These are phyloP conservation scores for Synodontis membranacea DNA, from an alignment of 2,113 vertebrate species.

Conservation along the genomic window DNA sequence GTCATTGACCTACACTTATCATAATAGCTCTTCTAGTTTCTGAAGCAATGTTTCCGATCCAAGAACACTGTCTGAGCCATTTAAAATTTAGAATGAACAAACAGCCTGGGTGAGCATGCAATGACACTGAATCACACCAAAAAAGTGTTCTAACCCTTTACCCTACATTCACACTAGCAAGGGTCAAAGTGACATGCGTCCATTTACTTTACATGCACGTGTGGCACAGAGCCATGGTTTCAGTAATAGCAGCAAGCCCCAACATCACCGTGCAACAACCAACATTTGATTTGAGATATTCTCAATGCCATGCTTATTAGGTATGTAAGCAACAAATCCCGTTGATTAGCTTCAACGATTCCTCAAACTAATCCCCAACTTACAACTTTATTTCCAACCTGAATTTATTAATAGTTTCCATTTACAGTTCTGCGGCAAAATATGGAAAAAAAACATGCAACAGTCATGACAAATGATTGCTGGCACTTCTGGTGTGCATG, in stretches of 20 bases:
- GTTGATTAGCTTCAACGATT: not conserved
- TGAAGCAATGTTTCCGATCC: not conserved
- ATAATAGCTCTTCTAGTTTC: slow-evolving; percentile 11
- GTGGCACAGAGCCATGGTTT: not conserved
- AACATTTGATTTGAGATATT: not conserved
- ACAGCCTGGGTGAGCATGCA: not conserved
- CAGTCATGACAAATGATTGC: not conserved
- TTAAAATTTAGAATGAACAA: not conserved
- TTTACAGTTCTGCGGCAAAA: not conserved
- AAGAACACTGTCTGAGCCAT: not conserved
- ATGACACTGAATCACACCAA: not conserved
- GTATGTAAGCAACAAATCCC: not conserved
- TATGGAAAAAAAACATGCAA: not conserved
- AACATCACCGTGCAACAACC: not conserved
- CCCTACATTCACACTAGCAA: not conserved
- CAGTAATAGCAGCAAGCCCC: not conserved
- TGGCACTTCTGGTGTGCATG: not conserved
- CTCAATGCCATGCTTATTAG: slow-evolving; percentile 5
- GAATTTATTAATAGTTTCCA: not conserved
- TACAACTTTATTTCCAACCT: not conserved
- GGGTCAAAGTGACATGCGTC: not conserved
- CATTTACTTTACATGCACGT: not conserved
- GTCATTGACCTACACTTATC: slow-evolving; percentile 23
- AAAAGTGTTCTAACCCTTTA: not conserved
- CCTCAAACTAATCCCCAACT: not conserved